Base-by-base conservation (phyloP, 2,888 invertebrate genomes). In the Acanthoscelides obtectus region DNA sequence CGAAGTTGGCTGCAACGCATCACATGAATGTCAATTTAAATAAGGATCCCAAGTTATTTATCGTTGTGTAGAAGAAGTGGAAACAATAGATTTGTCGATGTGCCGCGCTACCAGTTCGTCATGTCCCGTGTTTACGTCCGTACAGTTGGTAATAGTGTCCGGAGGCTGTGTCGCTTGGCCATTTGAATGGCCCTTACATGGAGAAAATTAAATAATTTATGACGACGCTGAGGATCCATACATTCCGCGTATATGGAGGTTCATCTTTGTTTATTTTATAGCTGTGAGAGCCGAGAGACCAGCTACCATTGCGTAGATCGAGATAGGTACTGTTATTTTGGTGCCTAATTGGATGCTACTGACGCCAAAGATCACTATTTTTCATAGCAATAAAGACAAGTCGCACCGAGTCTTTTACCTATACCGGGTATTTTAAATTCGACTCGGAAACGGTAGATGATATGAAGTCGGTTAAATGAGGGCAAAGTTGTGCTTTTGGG, bases 51-150 rank as follows among this genome's bases (percentile, higher is more conserved):
- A 73, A 73, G 81, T 84, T 83, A 84, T 84, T 84, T 84, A 84
- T 84, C 73, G 81, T 80, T 81, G 79, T 79, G 81, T 79, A 81
- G 78, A 75, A 79, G 79, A 77, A 79, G 79, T 82, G 77, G 81
- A 82, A 84, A 84, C 84, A 84, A 84, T 84, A 84, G 83, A 84
- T 84, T 84, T 84, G 84, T 84, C 82, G 45, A 45, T 77, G 78
- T 77, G 81, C 82, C 81, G 81, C 81, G 81, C 80, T 81, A 81
- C 75, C 77, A 79, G 80, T 81, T 80, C 82, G 80, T 83, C 83
- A 82, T 80, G 80, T 80, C 79, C 77, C 69, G 70, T 75, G 73
- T 75, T 75, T 73, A 75, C 72, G 73, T 75, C 66, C 72, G 68
- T 72, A 66, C 70, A 71, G 25, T 70, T 71, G 73, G 70, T 74